Evolutionary conservation across 1,140 invertebrate species (phyloP), one percentile per base, ranked within the genome.

Genomic region (Capitella teleta): DNA sequence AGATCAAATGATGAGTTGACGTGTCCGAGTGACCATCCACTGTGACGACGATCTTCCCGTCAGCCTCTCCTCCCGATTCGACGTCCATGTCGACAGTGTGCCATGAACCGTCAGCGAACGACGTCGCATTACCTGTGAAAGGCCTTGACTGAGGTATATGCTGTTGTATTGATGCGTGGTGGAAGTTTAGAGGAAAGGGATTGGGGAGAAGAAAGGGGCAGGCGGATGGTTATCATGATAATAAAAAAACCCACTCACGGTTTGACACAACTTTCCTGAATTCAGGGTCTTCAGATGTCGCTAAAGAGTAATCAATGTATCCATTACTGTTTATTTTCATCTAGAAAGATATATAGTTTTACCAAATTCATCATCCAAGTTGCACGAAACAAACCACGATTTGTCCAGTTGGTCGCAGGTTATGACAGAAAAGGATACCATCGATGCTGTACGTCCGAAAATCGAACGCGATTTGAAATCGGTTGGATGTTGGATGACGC

Each of bases 371-470:
- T n/a, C n/a, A n/a, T n/a, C n/a, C n/a, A n/a, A n/a, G n/a, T n/a
- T n/a, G n/a, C n/a, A n/a, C n/a, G n/a, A n/a, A 8, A 60, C 65
- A 64, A 69, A 85, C 82, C 73, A 84, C 86, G 1, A 94, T 81
- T 65, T 82, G 79, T 38, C 87, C 87, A 3, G 77, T 73, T 1
- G 79, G 81, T 12, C 81, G 80, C 70, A 95, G 92, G 52, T 84
- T 78, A 68, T 95, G 90, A 66, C 84, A 86, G 2, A 95, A 64
- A 54, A 97, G 78, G 1, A 95, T 68, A 0, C 89, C 91, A 55
- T 80, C 79, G 42, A 81, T 78, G 71, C 95, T 89, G 60, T 93
- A 95, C 0, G 89, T 93, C 41, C 93, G 75, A 69, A 98, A 96
- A 30, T 88, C 82, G 45, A 97, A 80, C 0, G 86, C 87, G 3